A percentile compares a stretch with the other conserved stretches of the same genome.
Evolutionary conservation across 2,888 invertebrate species (phyloP).

Genomic region (Leptopterna dolabrata): DNA sequence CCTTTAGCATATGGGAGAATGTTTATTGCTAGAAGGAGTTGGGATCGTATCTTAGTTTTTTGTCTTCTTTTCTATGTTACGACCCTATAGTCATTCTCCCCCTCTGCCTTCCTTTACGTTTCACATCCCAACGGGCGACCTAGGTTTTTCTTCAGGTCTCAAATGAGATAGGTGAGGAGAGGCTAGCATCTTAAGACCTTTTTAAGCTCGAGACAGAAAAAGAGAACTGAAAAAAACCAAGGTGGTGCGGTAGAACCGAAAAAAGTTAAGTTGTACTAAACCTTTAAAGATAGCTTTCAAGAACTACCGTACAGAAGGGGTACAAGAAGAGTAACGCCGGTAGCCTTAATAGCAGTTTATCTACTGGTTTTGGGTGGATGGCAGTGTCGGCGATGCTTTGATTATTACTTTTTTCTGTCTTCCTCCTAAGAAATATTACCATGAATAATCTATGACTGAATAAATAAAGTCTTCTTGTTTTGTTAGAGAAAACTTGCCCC

Average conservation of each 20-base stretch:
- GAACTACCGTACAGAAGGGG: slow-evolving; percentile 17
- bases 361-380: background rate
- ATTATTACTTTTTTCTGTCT: background rate
- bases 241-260: slow-evolving; percentile 5
- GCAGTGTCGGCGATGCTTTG: background rate
- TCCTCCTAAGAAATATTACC: slow-evolving; percentile 13
- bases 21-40: slow-evolving; percentile 47
- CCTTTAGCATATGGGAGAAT: slow-evolving; percentile 47
- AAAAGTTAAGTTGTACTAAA: slow-evolving; percentile 29
- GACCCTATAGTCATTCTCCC: background rate
- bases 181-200: slow-evolving; percentile 13
- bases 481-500: background rate
- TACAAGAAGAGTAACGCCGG: slow-evolving; percentile 36
- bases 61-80: background rate
- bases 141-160: slow-evolving; percentile 36
- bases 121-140: slow-evolving; percentile 1
- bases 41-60: slow-evolving; percentile 10
- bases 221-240: slow-evolving; percentile 14
- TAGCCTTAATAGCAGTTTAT: slow-evolving; percentile 49
- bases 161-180: slow-evolving; percentile 34
- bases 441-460: slow-evolving; percentile 25
- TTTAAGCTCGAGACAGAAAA: slow-evolving; percentile 20
- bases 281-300: slow-evolving; percentile 22
- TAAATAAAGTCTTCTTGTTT: background rate
- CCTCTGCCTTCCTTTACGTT: background rate